A percentile compares a stretch with the other conserved stretches of the same genome.
These are phyloP conservation scores for Drosophila malerkotliana DNA, from an alignment of 1,140 invertebrate species.

Conservation along the genomic window DNA sequence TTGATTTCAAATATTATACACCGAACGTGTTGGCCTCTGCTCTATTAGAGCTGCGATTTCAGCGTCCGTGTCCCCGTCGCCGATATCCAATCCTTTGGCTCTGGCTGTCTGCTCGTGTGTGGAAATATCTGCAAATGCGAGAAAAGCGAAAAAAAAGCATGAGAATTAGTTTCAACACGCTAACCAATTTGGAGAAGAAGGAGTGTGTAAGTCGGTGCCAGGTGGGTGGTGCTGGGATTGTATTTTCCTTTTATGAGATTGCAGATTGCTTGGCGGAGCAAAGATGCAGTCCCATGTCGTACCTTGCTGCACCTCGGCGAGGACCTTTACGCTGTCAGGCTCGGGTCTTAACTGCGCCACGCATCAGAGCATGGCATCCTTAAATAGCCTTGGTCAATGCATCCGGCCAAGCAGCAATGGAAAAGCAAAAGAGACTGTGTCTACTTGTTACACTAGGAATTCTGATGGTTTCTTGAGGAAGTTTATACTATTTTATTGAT, in stretches of 20 bases:
- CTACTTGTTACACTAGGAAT: slow-evolving; percentile 13
- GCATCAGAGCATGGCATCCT: slow-evolving; percentile 76
- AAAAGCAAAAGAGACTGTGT: neutral
- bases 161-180: slow-evolving; percentile 4
- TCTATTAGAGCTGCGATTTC: slow-evolving; percentile 53
- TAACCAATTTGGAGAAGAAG: slow-evolving; percentile 18
- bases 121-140: slow-evolving; percentile 48
- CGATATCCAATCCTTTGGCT: slow-evolving; percentile 10
- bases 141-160: slow-evolving; percentile 31
- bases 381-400: slow-evolving; percentile 75
- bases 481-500: too few relatives aligned
- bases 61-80: slow-evolving; percentile 26
- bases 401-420: slow-evolving; percentile 38
- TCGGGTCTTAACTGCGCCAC: slow-evolving; percentile 75
- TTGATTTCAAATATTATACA: slow-evolving; percentile 84
- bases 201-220: neutral
- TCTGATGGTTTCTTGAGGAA: neutral
- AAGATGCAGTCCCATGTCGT: slow-evolving; percentile 9
- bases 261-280: slow-evolving; percentile 38
- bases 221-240: neutral
- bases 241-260: slow-evolving; percentile 42
- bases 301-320: neutral
- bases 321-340: slow-evolving; percentile 64
- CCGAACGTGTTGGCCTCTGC: slow-evolving; percentile 50
- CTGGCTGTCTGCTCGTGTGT: slow-evolving; percentile 8